Conservation (phyloP, 2,113 vertebrate species). For the human (Homo sapiens) region GRCh38 chr9:26042501-26043000, state of each 20-base stretch:
- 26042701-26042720: neutral
- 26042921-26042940: neutral
- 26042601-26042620: neutral
- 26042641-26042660: neutral
- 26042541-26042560: neutral
- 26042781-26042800: neutral
- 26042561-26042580: neutral
- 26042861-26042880: neutral
- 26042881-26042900: neutral
- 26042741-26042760: neutral
- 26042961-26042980: conserved; percentile 33
- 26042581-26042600: neutral
- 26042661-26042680: neutral
- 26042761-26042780: neutral
- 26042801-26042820: neutral
- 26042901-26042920: neutral
- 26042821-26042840: conserved; percentile 11
- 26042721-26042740: neutral
- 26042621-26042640: neutral
- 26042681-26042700: neutral
- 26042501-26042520: neutral
- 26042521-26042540: neutral
- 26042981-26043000: conserved; percentile 59
- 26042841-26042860: neutral
- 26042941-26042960: neutral